These are phyloP conservation scores for chimpanzee (Pan troglodytes) DNA, from an alignment of 2,113 vertebrate genomes.

Conservation along the genomic window NHGRI_mPanTro3-v2.1_pri NC_086015.1:137062001-137062500, in stretches of 20 bases:
- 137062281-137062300: background rate
- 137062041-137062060: background rate
- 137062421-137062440: no score
- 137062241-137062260: background rate
- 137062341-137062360: background rate
- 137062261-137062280: background rate
- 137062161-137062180: background rate
- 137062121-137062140: background rate
- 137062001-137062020: background rate
- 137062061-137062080: background rate
- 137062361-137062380: background rate
- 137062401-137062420: background rate
- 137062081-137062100: background rate
- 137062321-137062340: background rate
- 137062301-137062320: background rate
- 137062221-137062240: background rate
- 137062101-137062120: background rate
- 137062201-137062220: background rate
- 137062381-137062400: background rate
- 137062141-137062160: background rate
- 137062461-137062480: background rate
- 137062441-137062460: background rate
- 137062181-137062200: background rate
- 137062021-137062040: background rate
- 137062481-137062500: background rate